A percentile compares a stretch with the other conserved stretches of the same genome.
Conservation (phyloP, 1,140 invertebrate species). For the Pogonognathellus flavescens region DNA sequence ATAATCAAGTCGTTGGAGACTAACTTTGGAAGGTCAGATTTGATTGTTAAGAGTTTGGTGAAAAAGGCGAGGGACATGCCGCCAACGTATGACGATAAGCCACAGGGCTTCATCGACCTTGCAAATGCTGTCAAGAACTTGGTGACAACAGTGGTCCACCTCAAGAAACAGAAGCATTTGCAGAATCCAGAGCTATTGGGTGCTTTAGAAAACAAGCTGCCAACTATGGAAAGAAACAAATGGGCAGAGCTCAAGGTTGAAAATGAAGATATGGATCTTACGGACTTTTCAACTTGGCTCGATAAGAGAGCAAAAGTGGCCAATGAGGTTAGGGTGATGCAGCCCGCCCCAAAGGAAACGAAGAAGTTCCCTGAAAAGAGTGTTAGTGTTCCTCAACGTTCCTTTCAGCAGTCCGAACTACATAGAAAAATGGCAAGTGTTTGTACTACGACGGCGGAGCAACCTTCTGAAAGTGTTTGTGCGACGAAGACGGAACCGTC, state of each 20-base stretch:
- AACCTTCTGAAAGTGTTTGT: not conserved
- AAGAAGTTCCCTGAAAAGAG: not conserved
- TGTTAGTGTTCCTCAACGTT: no score
- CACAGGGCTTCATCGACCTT: not conserved
- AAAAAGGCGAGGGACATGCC: not conserved
- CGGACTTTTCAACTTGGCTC: not conserved
- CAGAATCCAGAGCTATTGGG: not conserved
- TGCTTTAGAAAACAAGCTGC: no score
- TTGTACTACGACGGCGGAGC: no score
- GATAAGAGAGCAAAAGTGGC: not conserved
- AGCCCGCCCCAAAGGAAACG: not conserved
- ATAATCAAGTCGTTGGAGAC: not conserved
- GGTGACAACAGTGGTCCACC: not conserved
- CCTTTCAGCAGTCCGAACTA: no score
- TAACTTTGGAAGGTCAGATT: not conserved
- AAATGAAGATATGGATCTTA: not conserved
- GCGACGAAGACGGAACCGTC: not conserved
- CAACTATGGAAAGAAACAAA: not conserved
- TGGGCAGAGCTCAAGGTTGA: not conserved
- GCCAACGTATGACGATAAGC: not conserved
- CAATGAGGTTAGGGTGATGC: not conserved
- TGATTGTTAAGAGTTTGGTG: not conserved
- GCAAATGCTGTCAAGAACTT: not conserved
- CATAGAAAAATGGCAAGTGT: no score
- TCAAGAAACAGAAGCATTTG: not conserved